Percentiles rank a stretch among this genome's conserved stretches.
Conservation (phyloP, 1,140 invertebrate genomes). For the Asobara japonica region DNA sequence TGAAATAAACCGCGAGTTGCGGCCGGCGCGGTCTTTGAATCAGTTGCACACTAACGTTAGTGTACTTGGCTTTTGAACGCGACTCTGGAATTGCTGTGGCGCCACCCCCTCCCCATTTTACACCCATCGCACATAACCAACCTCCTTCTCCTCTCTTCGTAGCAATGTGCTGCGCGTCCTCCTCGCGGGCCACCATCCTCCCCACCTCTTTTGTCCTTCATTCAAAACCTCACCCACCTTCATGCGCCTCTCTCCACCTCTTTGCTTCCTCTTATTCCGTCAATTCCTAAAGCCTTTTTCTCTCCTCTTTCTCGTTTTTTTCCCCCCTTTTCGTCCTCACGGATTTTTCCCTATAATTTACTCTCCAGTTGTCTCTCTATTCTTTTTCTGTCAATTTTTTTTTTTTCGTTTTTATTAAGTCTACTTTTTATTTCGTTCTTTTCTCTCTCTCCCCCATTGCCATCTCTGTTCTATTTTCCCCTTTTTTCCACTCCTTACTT, state of each 20-base stretch:
- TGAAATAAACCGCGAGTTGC: constrained; percentile 2
- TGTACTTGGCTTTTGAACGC: constrained; percentile 60
- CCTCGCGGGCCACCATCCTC: constrained; percentile 36
- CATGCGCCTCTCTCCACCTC: constrained; percentile 14
- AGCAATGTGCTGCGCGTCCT: constrained; percentile 9
- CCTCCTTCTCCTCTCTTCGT: constrained; percentile 34
- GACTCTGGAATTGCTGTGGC: constrained; percentile 63
- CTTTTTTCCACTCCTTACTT: constrained; percentile 50
- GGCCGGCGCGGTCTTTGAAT: constrained; percentile 39
- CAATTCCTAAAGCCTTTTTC: constrained; percentile 17
- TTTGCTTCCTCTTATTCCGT: constrained; percentile 16
- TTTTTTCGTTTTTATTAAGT: not conserved
- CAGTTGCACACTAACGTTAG: constrained; percentile 55
- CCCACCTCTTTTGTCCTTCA: constrained; percentile 29
- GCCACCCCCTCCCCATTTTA: constrained; percentile 58
- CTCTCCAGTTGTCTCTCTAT: constrained; percentile 41
- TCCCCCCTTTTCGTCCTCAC: constrained; percentile 33
- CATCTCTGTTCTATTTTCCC: constrained; percentile 49
- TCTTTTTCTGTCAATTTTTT: not conserved
- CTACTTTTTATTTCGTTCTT: not conserved
- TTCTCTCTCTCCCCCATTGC: not conserved
- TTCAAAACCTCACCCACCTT: constrained; percentile 37
- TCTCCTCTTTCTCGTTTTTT: constrained; percentile 37
- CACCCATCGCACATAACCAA: constrained; percentile 44
- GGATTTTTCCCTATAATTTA: constrained; percentile 63